These are phyloP conservation scores for Watsonalla cultraria DNA, from an alignment of 2,888 invertebrate species.

Conservation along the genomic window DNA sequence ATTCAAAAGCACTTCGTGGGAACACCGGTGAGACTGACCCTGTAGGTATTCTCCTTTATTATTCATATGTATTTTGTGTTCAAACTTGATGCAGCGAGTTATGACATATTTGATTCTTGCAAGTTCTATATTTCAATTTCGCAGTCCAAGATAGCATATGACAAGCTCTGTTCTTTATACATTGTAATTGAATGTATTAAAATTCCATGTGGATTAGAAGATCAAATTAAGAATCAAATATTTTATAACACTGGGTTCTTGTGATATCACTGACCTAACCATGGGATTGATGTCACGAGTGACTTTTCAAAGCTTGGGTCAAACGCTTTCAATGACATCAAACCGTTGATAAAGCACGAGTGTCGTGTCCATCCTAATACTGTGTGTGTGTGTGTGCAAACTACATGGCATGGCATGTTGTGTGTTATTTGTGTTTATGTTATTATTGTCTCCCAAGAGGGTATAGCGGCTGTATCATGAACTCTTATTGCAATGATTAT, in stretches of 20 bases:
- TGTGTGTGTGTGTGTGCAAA: slow-evolving; percentile 16
- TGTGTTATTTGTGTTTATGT: slow-evolving; percentile 6
- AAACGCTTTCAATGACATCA: slow-evolving; percentile 3
- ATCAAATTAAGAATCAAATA: background rate
- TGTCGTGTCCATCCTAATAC: slow-evolving; percentile 22
- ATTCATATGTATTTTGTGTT: slow-evolving; percentile 21
- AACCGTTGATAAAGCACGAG: slow-evolving; percentile 16
- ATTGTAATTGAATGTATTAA: no score
- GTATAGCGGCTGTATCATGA: background rate
- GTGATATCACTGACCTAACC: slow-evolving; percentile 4
- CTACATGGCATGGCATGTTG: slow-evolving; percentile 9
- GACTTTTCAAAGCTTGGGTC: slow-evolving; percentile 25
- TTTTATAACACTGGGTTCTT: background rate
- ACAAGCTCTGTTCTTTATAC: no score
- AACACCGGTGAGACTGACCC: slow-evolving; percentile 81
- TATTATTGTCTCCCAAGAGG: slow-evolving; percentile 6
- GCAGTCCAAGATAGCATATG: no score
- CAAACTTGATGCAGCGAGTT: slow-evolving; percentile 18
- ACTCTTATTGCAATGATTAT: no score
- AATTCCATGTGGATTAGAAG: no score
- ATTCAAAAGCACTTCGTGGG: slow-evolving; percentile 62
- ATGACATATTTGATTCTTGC: slow-evolving; percentile 6
- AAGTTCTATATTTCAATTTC: background rate
- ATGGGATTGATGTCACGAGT: slow-evolving; percentile 3
- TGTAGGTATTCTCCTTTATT: slow-evolving; percentile 81